These are phyloP conservation scores for Agriopis leucophaearia DNA, from an alignment of 2,888 invertebrate genomes.

Conservation along the genomic window DNA sequence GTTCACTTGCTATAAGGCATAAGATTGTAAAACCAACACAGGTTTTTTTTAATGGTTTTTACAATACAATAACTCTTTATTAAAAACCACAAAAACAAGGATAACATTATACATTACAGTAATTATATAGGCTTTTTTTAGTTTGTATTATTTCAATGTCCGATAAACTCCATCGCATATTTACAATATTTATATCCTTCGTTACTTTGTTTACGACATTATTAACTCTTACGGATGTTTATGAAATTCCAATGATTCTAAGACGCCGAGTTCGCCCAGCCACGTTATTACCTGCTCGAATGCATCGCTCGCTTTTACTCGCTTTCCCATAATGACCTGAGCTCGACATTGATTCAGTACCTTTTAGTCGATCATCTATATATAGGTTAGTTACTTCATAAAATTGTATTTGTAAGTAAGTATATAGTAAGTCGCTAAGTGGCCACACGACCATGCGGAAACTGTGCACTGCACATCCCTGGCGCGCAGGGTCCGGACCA, in stretches of 20 bases:
- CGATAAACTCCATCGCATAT: background rate
- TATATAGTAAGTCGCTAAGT: too few relatives aligned
- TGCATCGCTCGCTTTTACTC: conserved; percentile 36
- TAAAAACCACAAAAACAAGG: too few relatives aligned
- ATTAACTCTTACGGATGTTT: conserved; percentile 19
- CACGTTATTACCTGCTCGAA: conserved; percentile 16
- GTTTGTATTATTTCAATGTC: background rate
- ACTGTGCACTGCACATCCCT: too few relatives aligned
- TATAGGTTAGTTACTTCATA: conserved; percentile 12
- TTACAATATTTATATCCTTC: background rate
- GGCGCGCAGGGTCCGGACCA: too few relatives aligned
- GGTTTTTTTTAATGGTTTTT: too few relatives aligned
- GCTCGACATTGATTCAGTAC: background rate
- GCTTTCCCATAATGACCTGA: conserved; percentile 39
- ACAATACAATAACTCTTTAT: too few relatives aligned
- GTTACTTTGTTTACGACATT: background rate
- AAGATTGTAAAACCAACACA: background rate
- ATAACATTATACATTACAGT: too few relatives aligned
- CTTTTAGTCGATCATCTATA: conserved; percentile 12
- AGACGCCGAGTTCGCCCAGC: conserved; percentile 10
- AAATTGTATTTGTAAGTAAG: too few relatives aligned
- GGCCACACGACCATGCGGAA: too few relatives aligned
- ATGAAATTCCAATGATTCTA: conserved; percentile 16
- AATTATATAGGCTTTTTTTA: too few relatives aligned
- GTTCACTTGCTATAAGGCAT: background rate